Base-by-base conservation (phyloP, 1,140 invertebrate species). In the Aporrectodea caliginosa region DNA sequence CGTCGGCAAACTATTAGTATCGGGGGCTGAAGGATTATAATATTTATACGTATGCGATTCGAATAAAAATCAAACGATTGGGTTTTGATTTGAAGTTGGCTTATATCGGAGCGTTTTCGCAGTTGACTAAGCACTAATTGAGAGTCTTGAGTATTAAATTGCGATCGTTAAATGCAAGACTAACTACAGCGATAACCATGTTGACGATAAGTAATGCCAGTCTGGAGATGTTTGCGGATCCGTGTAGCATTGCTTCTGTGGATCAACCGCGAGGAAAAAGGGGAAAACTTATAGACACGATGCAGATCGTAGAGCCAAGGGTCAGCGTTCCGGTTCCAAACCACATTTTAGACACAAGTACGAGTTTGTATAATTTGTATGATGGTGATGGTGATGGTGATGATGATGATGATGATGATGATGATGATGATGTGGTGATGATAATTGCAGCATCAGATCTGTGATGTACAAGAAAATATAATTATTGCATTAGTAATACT, bases 261-360 rank as follows among this genome's bases (percentile, higher is more conserved):
- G 22, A 6, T 16, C 22, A n/a, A 30, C 16, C 78, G n/a, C 29
- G 1, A 12, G n/a, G n/a, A 34, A 73, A 79, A 30, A 80, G 31
- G 16, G 84, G 82, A 14, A 71, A 86, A 29, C 79, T 87, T 31
- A 83, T 87, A 31, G 85, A 86, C 69, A 85, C 84, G 0, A 84
- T 87, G 84, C 80, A 86, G 81, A 73, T 85, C 27, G 84, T 86
- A n/a, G 87, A 87, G 79, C 84, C 86, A 0, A 81, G 80, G 71
- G 84, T 85, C 79, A 76, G 82, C 34, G 75, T 83, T 30, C 80
- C 82, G 30, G 85, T 87, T 69, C 87, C 87, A 29, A 86, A 88
- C 73, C 87, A 88, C 83, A 78, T 88, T 12, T 79, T 88, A 29
- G 85, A 88, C 68, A 85, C 87, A 84, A 88, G 87, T 88, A 82